Conservation (phyloP, 2,888 invertebrate genomes). For the Crepidodera aurea region DNA sequence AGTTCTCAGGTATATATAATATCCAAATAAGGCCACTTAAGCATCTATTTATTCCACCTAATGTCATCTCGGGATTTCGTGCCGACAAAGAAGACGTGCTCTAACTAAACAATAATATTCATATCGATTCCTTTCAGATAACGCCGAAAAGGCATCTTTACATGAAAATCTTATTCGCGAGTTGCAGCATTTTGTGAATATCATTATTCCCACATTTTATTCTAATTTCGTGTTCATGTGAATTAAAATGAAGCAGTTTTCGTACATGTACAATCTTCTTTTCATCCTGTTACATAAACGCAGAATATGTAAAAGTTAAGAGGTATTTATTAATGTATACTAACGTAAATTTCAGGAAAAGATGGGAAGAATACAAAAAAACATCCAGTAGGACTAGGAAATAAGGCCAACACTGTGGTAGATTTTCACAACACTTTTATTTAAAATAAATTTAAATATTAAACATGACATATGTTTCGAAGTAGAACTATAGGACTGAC, state of each 20-base stretch:
- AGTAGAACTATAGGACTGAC: no score
- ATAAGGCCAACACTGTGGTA: no score
- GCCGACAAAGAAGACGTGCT: slow-evolving; percentile 36
- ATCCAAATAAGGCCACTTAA: slow-evolving; percentile 27
- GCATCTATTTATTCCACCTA: slow-evolving; percentile 23
- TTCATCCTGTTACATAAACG: neutral
- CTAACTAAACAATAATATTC: slow-evolving; percentile 33
- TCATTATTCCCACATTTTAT: slow-evolving; percentile 19
- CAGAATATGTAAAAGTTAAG: neutral
- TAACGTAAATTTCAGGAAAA: no score
- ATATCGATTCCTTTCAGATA: slow-evolving; percentile 39
- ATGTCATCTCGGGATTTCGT: slow-evolving; percentile 17
- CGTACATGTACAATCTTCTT: slow-evolving; percentile 14
- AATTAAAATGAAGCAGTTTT: slow-evolving; percentile 14
- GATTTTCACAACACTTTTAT: no score
- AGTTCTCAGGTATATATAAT: slow-evolving; percentile 19
- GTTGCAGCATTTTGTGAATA: slow-evolving; percentile 20
- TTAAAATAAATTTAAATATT: no score
- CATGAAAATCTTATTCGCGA: slow-evolving; percentile 17
- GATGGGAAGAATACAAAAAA: no score
- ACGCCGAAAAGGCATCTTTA: slow-evolving; percentile 29
- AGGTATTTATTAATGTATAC: no score
- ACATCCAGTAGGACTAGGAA: no score
- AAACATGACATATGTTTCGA: no score
- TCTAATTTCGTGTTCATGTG: slow-evolving; percentile 21